Base-by-base conservation (phyloP, 1,140 invertebrate genomes). In the Latrodectus geometricus region DNA sequence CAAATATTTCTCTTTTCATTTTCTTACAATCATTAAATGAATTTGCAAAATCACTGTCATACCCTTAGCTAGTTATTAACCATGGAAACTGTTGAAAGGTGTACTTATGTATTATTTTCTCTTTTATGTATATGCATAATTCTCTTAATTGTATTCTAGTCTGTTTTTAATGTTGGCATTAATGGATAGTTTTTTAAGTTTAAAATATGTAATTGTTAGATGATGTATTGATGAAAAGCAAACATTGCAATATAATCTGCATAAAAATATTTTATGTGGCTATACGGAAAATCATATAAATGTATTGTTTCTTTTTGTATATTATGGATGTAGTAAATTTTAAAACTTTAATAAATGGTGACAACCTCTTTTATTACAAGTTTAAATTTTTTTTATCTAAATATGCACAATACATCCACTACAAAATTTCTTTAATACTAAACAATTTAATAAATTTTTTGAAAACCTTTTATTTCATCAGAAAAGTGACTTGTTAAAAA, bases 251-350 rank as follows among this genome's bases (percentile, higher is more conserved):
- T 61, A 61, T 61, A 61, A 61, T 35, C 35, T 35, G 35, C 2
- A 0, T 61, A 14, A 61, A 61, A 61, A 61, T 8, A 17, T 61
- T 11, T 61, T 61, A 17, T 61, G 54, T 61, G 17, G 54, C 17
- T 61, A 17, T 61, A 61, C 54, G 11, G 17, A 17, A 61, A 11
- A 61, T 61, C 17, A 61, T 61, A 17, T 61, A 17, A 61, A 61
- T 61, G 54, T 61, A 14, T 61, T 61, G 54, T 61, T 61, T 61
- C 54, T 14, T 61, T 61, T 61, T 61, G 54, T 61, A 61, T 61
- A 61, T 61, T 61, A 61, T 61, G 54, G 54, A 61, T 61, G 54
- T 61, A 61, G 54, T 61, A 61, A 61, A 61, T 61, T 61, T 61
- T 61, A 61, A 61, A 61, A 61, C 11, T 61, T 61, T 61, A 61